phyloP scores from a whole-genome alignment of 2,888 invertebrate species.

The Campoplex nolae region DNA sequence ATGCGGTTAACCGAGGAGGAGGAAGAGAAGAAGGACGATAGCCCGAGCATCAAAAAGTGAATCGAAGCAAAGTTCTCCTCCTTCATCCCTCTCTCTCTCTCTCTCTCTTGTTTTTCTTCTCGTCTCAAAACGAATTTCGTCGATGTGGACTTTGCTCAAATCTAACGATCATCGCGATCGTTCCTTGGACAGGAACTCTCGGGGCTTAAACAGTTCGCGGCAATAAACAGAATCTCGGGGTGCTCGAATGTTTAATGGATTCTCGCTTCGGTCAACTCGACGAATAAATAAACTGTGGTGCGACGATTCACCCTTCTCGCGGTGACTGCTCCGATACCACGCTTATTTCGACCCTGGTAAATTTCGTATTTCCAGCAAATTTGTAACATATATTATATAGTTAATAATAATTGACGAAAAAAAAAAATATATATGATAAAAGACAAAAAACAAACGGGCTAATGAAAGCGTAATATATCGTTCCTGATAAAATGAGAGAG shows the following conservation, averaged over 20 bases:
- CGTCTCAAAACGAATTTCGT: constrained; percentile 1
- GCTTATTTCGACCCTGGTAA: background rate
- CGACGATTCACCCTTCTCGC: background rate
- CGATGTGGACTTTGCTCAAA: background rate
- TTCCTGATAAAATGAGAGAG: constrained; percentile 52
- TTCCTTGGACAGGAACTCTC: constrained; percentile 47
- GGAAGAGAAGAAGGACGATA: constrained; percentile 53
- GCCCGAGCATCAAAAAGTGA: background rate
- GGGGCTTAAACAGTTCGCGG: background rate
- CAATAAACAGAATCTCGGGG: constrained; percentile 24
- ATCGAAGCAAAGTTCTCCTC: background rate
- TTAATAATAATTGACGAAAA: constrained; percentile 12
- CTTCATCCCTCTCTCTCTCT: background rate
- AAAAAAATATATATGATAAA: background rate
- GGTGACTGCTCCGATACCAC: background rate
- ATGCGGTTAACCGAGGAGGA: constrained; percentile 76
- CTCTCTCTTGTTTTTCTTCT: background rate
- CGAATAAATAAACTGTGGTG: constrained; percentile 17
- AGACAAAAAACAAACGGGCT: background rate
- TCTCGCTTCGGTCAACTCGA: constrained; percentile 53
- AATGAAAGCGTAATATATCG: constrained; percentile 49
- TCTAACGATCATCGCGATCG: constrained; percentile 26
- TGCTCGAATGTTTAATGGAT: constrained; percentile 34
- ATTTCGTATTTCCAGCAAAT: constrained; percentile 26
- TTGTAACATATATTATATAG: constrained; percentile 59